Evolutionary conservation across 1,140 invertebrate species (phyloP), one percentile per base, ranked within the genome.

Genomic region (Teleogryllus occipitalis): DNA sequence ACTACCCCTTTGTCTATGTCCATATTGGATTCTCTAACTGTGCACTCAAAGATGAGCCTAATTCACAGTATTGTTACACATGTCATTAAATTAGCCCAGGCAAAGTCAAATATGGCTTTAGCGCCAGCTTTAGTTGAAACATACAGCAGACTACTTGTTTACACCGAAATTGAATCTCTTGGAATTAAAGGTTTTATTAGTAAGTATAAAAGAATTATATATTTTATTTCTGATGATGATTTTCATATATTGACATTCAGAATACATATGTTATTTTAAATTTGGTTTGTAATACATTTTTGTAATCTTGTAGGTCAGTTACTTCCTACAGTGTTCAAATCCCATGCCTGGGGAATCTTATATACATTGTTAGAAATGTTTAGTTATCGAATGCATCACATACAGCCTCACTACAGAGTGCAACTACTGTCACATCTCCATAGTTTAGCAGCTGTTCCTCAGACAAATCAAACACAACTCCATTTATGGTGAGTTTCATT

Each of bases 41-140:
- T 98, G 14, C 97, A 98, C 86, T 96, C 96, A 0, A 98, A 98
- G 86, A 98, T 99, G 97, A 97, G 95, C 81, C 86, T 99, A n/a
- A 98, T 98, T 79, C 97, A 98, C 83, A 94, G 93, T 76, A 97
- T 97, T 82, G 95, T 96, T 0, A 93, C 94, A 1, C 92, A 96
- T 83, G 93, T 98, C 2, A 94, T 96, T 18, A 96, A 96, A 84
- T 87, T 95, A 78, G 95, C 95, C 0, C 94, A 96, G 82, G 93
- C 92, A 7, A 97, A 98, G 84, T 91, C 92, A 0, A 93, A 91
- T 49, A 90, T 95, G 82, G 91, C 92, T 78, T 88, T 97, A 79
- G 92, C 97, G 1, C 97, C 97, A 5, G 96, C 97, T 0, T 86
- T 99, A 0, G 94, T 98, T 0, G 97, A 99, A 87, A 98, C 97